Evolutionary conservation across 2,888 invertebrate genomes (phyloP).

Genomic region (Drosophila histrio): DNA sequence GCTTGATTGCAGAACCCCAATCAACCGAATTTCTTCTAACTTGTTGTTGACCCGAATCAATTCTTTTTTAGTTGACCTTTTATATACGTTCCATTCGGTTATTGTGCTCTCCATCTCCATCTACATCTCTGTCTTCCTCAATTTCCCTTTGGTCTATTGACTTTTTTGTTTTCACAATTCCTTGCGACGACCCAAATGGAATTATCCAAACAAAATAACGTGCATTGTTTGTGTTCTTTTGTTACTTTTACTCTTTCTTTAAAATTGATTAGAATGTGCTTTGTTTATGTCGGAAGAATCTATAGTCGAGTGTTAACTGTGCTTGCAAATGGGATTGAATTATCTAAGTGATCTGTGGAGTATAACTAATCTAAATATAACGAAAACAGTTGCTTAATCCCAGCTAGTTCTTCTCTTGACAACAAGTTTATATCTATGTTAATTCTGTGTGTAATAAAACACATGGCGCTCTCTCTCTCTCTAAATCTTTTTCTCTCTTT

Average conservation of each 20-base stretch:
- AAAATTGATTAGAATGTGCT: constrained; percentile 51
- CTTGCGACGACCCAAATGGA: constrained; percentile 45
- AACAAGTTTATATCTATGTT: constrained; percentile 24
- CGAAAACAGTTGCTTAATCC: background rate
- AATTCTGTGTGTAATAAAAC: constrained; percentile 9
- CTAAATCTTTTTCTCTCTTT: background rate
- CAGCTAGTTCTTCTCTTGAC: background rate
- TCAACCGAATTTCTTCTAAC: constrained; percentile 26
- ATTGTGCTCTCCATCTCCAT: background rate
- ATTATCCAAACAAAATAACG: constrained; percentile 54
- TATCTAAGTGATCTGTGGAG: constrained; percentile 2
- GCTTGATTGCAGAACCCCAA: constrained; percentile 55
- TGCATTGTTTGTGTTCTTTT: constrained; percentile 26
- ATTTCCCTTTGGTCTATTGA: constrained; percentile 4
- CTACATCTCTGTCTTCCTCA: background rate
- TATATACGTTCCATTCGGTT: constrained; percentile 20
- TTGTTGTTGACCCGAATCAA: constrained; percentile 34
- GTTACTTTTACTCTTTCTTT: constrained; percentile 10
- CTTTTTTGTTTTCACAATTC: constrained; percentile 44
- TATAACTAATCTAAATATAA: constrained; percentile 20
- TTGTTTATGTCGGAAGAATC: constrained; percentile 20
- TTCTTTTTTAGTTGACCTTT: constrained; percentile 33
- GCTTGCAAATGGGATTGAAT: constrained; percentile 26
- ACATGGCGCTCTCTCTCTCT: background rate
- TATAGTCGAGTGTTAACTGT: constrained; percentile 24